These are phyloP conservation scores for Syrrhaptes paradoxus DNA, from an alignment of 2,113 vertebrate species.

Conservation along the genomic window DNA sequence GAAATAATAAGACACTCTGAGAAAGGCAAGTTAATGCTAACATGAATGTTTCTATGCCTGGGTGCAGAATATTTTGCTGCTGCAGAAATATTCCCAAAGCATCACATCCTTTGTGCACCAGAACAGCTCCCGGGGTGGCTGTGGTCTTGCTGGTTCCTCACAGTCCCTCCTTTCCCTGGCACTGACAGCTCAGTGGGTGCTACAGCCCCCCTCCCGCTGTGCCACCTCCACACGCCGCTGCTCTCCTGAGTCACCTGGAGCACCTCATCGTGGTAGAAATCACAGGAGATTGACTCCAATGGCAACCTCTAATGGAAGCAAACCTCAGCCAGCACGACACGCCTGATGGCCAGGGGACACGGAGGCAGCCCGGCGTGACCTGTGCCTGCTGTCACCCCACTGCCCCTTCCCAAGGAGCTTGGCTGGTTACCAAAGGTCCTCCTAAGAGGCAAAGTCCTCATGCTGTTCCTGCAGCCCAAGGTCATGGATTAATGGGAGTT, in stretches of 20 bases:
- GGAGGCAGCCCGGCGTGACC: not conserved
- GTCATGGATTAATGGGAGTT: not conserved
- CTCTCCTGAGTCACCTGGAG: not conserved
- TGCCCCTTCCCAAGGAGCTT: not conserved
- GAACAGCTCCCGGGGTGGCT: not conserved
- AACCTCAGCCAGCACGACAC: rapidly evolving
- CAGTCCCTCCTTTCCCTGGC: rapidly evolving
- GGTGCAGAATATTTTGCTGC: not conserved
- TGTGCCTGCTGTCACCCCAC: not conserved
- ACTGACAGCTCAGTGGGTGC: not conserved
- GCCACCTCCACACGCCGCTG: rapidly evolving
- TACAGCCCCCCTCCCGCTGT: not conserved
- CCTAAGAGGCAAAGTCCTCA: not conserved
- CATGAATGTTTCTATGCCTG: not conserved
- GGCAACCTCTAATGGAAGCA: not conserved
- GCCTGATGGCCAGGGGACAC: not conserved
- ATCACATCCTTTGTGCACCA: not conserved
- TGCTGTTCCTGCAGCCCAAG: not conserved
- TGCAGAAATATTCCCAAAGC: not conserved
- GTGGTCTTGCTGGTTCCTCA: not conserved
- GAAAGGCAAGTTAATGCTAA: not conserved
- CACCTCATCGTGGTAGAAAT: not conserved
- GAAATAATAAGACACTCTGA: not conserved
- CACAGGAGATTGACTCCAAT: not conserved
- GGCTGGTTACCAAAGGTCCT: not conserved